Evolutionary conservation across 1,140 invertebrate genomes (phyloP), one percentile per base, ranked within the genome.

Genomic region (Drosophila hydei): DNA sequence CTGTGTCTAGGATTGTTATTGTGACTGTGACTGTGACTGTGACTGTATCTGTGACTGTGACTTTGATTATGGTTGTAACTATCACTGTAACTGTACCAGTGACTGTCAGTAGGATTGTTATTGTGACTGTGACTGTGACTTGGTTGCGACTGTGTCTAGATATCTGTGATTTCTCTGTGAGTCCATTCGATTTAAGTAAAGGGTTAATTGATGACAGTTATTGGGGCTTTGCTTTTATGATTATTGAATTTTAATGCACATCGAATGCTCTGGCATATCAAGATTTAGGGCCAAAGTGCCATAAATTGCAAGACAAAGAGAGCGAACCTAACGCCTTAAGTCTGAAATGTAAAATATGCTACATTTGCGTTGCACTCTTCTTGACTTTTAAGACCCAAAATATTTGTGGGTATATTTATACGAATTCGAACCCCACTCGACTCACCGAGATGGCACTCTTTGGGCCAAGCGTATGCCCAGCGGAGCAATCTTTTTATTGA

Each of bases 171-270:
- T 73, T 42, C 50, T 25, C 40, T 61, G 40, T 18, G 9, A 42
- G 36, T 4, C 30, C 11, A 18, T 12, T 30, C 59, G 21, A 9
- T 30, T 45, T 14, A 12, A 43, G 48, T 21, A 25, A 71, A 71
- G 81, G 74, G 81, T 85, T 80, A 87, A 75, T 87, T 80, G 81
- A 47, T 40, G 59, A 65, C 14, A n/a, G 55, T 65, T 62, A 59
- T 77, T 64, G 38, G 11, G 48, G 25, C 65, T 75, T 69, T 69
- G 56, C 52, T 89, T 88, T 89, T 89, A 89, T 89, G 72, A 79
- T 89, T 89, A 89, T 89, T 84, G 84, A 89, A 89, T 84, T 79
- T 89, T 89, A 89, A 89, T 85, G 85, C 84, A 75, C 62, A 85
- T 72, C 83, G 69, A 89, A 89, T 77, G 76, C 67, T 73, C 61